Percentiles rank a stretch among this genome's conserved stretches.
Evolutionary conservation across 1,140 invertebrate genomes (phyloP).

Genomic region (Brachionus manjavacas): DNA sequence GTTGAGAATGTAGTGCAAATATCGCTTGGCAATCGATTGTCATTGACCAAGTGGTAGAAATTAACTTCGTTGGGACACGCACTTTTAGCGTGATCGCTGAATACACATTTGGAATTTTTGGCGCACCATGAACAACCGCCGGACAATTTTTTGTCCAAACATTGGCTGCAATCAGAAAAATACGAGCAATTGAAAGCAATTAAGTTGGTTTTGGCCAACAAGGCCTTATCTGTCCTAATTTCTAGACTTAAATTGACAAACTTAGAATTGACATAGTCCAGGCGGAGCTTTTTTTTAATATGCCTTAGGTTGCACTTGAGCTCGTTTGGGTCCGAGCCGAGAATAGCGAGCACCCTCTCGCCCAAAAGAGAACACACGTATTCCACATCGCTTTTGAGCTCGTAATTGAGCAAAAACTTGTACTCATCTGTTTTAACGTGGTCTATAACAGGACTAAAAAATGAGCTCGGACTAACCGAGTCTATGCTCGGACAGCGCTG

Average conservation of each 20-base stretch:
- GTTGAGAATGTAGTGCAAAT: not conserved
- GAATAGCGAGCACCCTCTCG: not conserved
- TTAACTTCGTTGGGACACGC: not conserved
- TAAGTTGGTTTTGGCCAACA: not conserved
- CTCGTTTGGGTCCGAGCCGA: not conserved
- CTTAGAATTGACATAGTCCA: not conserved
- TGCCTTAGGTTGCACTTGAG: not conserved
- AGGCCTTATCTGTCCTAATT: not conserved
- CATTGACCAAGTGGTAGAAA: not conserved
- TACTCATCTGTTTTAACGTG: not conserved
- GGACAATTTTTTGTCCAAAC: not conserved
- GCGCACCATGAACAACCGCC: conserved; percentile 29
- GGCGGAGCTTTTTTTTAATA: not conserved
- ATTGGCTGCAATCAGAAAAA: conserved; percentile 29
- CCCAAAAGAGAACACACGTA: not conserved
- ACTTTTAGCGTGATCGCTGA: not conserved
- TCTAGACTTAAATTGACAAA: conserved; percentile 5
- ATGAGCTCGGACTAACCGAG: not conserved
- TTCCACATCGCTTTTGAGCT: not conserved
- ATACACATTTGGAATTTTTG: conserved; percentile 29
- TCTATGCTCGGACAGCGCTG: not conserved
- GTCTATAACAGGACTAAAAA: conserved; percentile 9
- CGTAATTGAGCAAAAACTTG: not conserved
- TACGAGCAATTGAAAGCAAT: conserved; percentile 34
- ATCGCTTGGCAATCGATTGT: not conserved